Conservation (phyloP, 1,140 invertebrate genomes). For the Eriocheir sinensis region DNA sequence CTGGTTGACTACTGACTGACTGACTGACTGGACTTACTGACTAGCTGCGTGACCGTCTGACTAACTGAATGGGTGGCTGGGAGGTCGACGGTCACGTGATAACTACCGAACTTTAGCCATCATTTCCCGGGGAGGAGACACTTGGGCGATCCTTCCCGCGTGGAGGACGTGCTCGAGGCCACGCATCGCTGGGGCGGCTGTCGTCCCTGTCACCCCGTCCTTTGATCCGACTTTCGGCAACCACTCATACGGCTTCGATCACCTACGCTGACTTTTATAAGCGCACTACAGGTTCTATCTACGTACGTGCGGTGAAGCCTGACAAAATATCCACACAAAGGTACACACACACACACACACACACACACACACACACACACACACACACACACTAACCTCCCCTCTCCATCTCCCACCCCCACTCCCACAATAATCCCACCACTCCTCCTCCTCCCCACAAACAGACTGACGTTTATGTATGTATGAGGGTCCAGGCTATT, state of each 20-base stretch:
- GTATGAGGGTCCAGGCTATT: neutral
- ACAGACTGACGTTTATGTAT: neutral
- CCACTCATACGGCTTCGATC: neutral
- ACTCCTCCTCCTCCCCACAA: too few species aligned
- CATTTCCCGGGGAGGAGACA: neutral
- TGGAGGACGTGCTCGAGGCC: neutral
- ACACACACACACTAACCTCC: neutral
- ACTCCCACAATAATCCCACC: too few species aligned
- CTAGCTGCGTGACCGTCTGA: too few species aligned
- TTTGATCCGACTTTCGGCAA: too few species aligned
- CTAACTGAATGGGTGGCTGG: neutral
- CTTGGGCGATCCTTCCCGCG: neutral
- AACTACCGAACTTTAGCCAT: neutral
- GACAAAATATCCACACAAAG: neutral
- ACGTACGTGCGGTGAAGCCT: neutral
- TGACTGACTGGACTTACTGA: too few species aligned
- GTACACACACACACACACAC: conserved; percentile 9
- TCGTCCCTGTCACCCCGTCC: too few species aligned
- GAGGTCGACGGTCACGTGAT: neutral
- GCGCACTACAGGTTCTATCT: neutral
- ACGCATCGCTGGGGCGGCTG: neutral
- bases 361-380: conserved; percentile 1
- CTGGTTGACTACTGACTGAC: too few species aligned
- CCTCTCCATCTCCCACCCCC: too few species aligned
- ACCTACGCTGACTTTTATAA: neutral